Conservation (phyloP, 2,113 vertebrate species). For the Grallaria varia region DNA sequence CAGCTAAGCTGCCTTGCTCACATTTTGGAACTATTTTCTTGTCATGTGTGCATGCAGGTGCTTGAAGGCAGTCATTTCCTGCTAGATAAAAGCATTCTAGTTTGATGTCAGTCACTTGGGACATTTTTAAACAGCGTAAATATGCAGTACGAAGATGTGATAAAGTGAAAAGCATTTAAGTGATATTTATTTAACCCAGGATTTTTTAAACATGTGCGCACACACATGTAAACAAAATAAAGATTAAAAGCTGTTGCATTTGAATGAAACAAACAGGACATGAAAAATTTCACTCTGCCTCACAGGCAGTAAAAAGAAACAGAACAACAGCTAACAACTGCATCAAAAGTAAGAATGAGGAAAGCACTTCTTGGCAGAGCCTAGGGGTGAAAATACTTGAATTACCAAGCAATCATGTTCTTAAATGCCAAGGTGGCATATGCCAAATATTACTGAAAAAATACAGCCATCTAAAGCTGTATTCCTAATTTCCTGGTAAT, state of each 20-base stretch:
- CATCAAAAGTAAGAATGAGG: background rate
- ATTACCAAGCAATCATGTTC: background rate
- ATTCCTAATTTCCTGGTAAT: background rate
- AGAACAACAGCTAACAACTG: background rate
- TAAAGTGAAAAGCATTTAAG: background rate
- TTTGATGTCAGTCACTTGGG: background rate
- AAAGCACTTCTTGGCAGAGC: background rate
- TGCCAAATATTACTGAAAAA: background rate
- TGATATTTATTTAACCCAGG: background rate
- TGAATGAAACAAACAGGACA: background rate
- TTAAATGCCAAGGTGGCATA: background rate
- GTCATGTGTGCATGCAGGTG: constrained; percentile 14
- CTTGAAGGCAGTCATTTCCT: background rate
- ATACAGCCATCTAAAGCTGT: background rate
- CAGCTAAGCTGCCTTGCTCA: background rate
- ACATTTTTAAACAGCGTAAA: background rate
- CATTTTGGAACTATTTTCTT: background rate
- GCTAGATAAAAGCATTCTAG: background rate
- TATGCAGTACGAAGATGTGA: background rate
- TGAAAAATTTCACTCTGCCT: background rate
- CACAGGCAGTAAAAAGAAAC: background rate
- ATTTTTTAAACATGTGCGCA: background rate
- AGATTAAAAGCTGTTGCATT: background rate
- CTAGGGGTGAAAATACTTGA: background rate
- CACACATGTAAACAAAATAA: background rate